Evolutionary conservation across 1,140 invertebrate genomes (phyloP).

Genomic region (Neelides sp.): DNA sequence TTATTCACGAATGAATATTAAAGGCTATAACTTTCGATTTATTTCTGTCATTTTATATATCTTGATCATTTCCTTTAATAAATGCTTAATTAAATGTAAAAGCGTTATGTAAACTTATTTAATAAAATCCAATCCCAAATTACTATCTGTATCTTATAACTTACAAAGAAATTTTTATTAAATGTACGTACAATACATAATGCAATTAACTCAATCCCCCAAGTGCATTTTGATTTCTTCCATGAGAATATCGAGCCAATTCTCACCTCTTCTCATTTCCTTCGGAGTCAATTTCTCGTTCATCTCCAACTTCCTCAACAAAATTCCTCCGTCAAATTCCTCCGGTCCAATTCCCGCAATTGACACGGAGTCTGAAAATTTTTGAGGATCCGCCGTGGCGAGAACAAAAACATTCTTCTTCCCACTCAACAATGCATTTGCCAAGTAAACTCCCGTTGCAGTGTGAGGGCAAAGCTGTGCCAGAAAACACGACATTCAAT

Average conservation of each 20-base stretch:
- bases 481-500: conserved; percentile 3
- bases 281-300: conserved; percentile 18
- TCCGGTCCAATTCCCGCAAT: conserved; percentile 32
- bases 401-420: conserved; percentile 10
- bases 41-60: too few relatives aligned
- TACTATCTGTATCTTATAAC: too few relatives aligned
- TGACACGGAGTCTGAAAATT: conserved; percentile 37
- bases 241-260: conserved; percentile 36
- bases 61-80: too few relatives aligned
- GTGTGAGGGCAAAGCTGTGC: conserved; percentile 40
- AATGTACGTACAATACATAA: too few relatives aligned
- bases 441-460: conserved; percentile 37
- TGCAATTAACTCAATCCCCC: too few relatives aligned
- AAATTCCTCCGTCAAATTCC: conserved; percentile 14
- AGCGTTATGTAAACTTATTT: too few relatives aligned
- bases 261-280: conserved; percentile 34
- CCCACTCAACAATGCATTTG: conserved; percentile 16
- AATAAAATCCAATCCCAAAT: too few relatives aligned
- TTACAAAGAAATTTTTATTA: too few relatives aligned
- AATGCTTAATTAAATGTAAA: too few relatives aligned
- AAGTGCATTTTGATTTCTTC: conserved; percentile 35
- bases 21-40: too few relatives aligned
- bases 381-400: conserved; percentile 39
- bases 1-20: too few relatives aligned
- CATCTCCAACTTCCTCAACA: conserved; percentile 30